These are phyloP conservation scores for Platalea minor DNA, from an alignment of 2,797 vertebrate species.

Conservation along the genomic window DNA sequence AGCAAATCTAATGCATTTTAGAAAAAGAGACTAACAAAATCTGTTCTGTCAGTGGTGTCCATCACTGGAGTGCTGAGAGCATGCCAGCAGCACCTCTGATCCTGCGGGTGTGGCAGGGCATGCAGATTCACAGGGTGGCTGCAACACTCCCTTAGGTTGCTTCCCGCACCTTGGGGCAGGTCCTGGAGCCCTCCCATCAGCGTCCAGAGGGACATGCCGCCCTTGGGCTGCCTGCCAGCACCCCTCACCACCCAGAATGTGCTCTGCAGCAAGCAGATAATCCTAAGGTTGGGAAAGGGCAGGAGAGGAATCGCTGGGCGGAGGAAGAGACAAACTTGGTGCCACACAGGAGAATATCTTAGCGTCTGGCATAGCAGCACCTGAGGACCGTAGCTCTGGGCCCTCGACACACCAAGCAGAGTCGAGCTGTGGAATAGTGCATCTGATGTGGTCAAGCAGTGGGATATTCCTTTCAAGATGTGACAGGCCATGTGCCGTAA, in stretches of 20 bases:
- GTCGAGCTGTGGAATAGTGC: not conserved
- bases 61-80: not conserved
- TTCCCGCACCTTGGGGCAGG: not conserved
- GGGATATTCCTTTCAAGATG: not conserved
- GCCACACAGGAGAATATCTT: not conserved
- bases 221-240: not conserved
- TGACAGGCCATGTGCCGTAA: not conserved
- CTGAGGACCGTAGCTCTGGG: not conserved
- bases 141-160: not conserved
- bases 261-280: not conserved
- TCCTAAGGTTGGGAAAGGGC: not conserved
- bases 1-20: constrained; percentile 62
- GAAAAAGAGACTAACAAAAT: not conserved
- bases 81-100: not conserved
- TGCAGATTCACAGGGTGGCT: too few species aligned
- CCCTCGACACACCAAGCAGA: not conserved
- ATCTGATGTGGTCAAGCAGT: not conserved
- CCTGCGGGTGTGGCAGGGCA: not conserved
- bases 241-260: not conserved
- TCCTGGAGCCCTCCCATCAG: not conserved
- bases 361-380: not conserved
- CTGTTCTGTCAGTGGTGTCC: too few species aligned
- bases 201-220: fast-evolving
- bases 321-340: not conserved
- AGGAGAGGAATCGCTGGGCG: not conserved